Evolutionary conservation across 2,113 vertebrate genomes (phyloP), one percentile per base, ranked within the genome.

Genomic region (Dascyllus trimaculatus): DNA sequence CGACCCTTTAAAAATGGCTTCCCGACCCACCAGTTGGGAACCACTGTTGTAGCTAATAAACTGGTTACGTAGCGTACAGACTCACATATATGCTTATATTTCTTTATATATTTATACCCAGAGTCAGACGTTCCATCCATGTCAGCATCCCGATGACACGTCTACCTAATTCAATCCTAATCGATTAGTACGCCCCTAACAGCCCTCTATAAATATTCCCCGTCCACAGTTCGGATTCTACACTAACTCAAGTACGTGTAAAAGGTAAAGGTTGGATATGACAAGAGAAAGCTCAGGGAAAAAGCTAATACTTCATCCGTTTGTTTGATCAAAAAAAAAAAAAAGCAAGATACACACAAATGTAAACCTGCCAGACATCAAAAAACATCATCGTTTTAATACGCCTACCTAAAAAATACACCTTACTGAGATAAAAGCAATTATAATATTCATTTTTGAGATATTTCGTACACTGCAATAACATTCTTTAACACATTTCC

Each of bases 391-490:
- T 84, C 87, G 78, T 87, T 92, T 91, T 88, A 94, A 94, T 88
- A 92, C 76, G 48, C 88, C 92, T 94, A 93, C 73, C 93, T 94
- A 95, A 92, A 90, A 92, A 92, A 93, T 92, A 94, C 88, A 92
- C 84, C 90, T 91, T 92, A 93, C 88, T 91, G 91, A 94, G 93
- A 95, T 93, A 92, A 92, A 95, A 94, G 93, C 91, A 92, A 93
- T 88, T 92, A 92, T 91, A 89, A 93, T 94, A 94, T 91, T 91
- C 69, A 83, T 92, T 92, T 91, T 91, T 89, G 89, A 93, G 92
- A 93, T 94, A 94, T 94, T 94, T 95, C 92, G 91, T 94, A 95
- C 95, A 95, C 95, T 93, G 93, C 95, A 95, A 95, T 92, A 94
- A 95, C 91, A 94, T 93, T 93, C 89, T 92, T 92, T 58, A 92